Base-by-base conservation (phyloP, 2,113 vertebrate genomes). In the Corythaeola cristata region DNA sequence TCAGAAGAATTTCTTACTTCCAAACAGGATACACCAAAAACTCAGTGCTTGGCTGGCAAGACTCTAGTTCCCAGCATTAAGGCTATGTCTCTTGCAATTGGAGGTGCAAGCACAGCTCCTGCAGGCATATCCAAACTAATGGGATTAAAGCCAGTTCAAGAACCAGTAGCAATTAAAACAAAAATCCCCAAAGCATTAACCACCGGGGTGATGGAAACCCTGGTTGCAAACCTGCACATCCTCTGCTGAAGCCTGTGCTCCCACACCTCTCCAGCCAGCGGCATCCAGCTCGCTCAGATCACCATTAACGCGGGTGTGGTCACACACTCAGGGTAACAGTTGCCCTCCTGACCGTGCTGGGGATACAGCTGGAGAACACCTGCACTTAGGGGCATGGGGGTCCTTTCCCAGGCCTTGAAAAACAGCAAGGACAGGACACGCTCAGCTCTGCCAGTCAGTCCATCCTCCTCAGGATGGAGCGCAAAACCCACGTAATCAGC, bases 81-180 rank as follows among this genome's bases (percentile, higher is more conserved):
- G 49, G 83, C 35, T 82, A 44, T 23, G 64, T 68, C 69, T 96
- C 55, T 67, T 92, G 53, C 66, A 89, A 53, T 85, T 39, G 5
- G 4, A 91, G 66, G 52, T 79, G 53, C 71, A 71, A 94, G 93
- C 81, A 75, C 62, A 96, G 81, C 77, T 97, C 93, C 94, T 94
- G 74, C 89, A 96, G 94, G 94, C 96, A 91, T 91, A 88, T 71
- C 66, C 41, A 24, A 91, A 78, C 84, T 89, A 96, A 94, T 89
- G 74, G 81, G 91, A 96, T 96, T 94, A 96, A 82, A 93, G 89
- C 62, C 69, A 93, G 74, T 69, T 89, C 81, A 91, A 91, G 85
- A 97, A 89, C 73, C 71, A 94, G 77, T 37, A 94, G 66, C 94
- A 96, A 96, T 97, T 96, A 94, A 95, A 93, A 56, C 15, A 95